Percentiles rank a stretch among this genome's conserved stretches.
Evolutionary conservation across 2,113 vertebrate genomes (phyloP).

Genomic region (Xiphophorus couchianus): DNA sequence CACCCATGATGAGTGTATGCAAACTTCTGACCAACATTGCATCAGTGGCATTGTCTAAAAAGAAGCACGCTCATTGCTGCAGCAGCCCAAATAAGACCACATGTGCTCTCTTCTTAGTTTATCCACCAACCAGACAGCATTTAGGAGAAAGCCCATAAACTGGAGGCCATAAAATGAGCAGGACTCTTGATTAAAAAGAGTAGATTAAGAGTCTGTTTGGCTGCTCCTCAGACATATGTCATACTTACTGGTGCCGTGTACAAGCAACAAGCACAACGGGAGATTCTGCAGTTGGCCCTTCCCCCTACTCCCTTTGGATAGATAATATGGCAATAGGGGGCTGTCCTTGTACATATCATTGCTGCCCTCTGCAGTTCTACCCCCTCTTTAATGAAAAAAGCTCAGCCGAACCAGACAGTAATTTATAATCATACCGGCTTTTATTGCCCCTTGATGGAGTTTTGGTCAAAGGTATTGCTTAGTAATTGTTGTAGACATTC

Average conservation of each 20-base stretch:
- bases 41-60: conserved; percentile 31
- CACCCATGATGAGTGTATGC: too few relatives aligned
- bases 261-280: conserved; percentile 28
- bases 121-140: conserved; percentile 23
- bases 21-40: neutral
- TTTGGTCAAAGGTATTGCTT: conserved; percentile 9
- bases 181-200: conserved; percentile 62
- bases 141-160: conserved; percentile 51
- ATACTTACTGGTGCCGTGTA: conserved; percentile 11
- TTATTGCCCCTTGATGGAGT: neutral
- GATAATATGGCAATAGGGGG: conserved; percentile 50
- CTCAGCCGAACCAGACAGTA: conserved; percentile 51
- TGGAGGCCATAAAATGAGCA: conserved; percentile 34
- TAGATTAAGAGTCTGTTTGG: conserved; percentile 42
- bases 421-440: neutral
- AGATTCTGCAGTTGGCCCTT: conserved; percentile 34
- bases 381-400: conserved; percentile 58
- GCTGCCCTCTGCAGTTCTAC: conserved; percentile 78
- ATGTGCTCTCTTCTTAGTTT: conserved; percentile 34
- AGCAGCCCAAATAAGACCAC: conserved; percentile 24
- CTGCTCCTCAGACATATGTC: conserved; percentile 40
- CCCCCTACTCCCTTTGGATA: conserved; percentile 31
- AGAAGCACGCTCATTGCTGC: conserved; percentile 43
- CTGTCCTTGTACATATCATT: conserved; percentile 65
- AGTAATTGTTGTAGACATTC: conserved; percentile 14